These are phyloP conservation scores for Pardalotus punctatus DNA, from an alignment of 2,113 vertebrate species.

Conservation along the genomic window DNA sequence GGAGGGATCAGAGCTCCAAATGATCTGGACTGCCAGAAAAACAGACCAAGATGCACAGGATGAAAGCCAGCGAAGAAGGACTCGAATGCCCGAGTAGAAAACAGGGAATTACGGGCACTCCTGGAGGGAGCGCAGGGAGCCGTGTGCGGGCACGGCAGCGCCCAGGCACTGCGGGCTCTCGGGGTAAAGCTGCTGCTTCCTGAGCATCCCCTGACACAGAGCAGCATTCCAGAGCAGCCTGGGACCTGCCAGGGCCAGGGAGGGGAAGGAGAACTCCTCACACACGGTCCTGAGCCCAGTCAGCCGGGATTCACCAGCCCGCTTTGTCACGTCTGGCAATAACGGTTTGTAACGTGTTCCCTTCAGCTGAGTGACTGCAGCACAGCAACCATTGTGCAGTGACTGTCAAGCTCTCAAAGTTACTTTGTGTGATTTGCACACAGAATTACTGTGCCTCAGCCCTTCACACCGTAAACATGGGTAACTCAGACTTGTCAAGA, in stretches of 20 bases:
- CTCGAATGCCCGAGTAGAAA: neutral
- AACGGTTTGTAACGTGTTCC: neutral
- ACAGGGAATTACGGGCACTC: neutral
- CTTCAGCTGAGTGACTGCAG: neutral
- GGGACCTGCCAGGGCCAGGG: neutral
- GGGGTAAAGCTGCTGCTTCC: neutral
- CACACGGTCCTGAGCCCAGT: neutral
- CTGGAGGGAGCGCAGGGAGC: too few relatives aligned
- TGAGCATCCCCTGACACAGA: neutral
- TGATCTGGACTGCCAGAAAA: neutral
- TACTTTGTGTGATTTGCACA: neutral
- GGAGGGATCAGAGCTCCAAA: neutral
- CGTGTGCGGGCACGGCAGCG: too few relatives aligned
- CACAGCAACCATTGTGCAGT: neutral
- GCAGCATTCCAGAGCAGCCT: neutral
- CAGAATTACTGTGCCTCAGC: neutral
- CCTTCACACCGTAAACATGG: neutral
- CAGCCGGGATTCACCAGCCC: neutral
- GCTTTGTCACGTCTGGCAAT: neutral
- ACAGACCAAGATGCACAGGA: neutral
- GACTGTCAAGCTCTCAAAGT: neutral
- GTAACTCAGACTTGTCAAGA: neutral
- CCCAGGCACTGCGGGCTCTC: too few relatives aligned
- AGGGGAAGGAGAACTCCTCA: neutral
- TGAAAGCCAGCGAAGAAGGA: neutral